These are phyloP conservation scores for Pluvialis apricaria DNA, from an alignment of 2,113 vertebrate species.

Conservation along the genomic window DNA sequence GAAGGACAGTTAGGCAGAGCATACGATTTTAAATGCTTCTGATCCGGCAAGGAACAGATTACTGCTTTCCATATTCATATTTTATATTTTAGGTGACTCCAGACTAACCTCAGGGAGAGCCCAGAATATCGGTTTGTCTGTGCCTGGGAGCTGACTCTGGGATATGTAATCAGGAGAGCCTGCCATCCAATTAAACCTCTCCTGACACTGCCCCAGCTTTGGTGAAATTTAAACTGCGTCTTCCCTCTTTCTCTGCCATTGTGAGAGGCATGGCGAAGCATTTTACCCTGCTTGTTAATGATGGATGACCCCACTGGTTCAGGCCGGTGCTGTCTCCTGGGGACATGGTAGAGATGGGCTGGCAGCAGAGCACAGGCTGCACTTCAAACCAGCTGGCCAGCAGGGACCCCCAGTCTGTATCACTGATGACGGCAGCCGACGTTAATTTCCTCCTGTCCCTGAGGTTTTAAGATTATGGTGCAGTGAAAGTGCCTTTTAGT, in stretches of 20 bases:
- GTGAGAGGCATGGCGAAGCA: not conserved
- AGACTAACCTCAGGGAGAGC: not conserved
- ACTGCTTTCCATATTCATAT: not conserved
- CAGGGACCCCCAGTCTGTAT: not conserved
- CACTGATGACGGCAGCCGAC: rapidly evolving
- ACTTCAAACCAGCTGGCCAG: not conserved
- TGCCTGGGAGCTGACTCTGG: not conserved
- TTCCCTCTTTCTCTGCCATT: not conserved
- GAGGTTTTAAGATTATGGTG: not conserved
- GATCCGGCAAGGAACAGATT: not conserved
- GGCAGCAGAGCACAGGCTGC: not conserved
- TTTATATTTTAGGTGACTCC: constrained; percentile 11
- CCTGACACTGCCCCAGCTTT: not conserved
- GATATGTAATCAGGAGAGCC: not conserved
- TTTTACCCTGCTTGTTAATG: not conserved
- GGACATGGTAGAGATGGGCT: not conserved
- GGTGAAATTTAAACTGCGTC: not conserved
- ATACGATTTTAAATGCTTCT: not conserved
- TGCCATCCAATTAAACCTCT: not conserved
- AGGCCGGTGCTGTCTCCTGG: not conserved
- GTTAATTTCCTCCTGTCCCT: not conserved
- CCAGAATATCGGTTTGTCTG: not conserved
- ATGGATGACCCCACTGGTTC: not conserved
- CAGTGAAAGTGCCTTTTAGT: not conserved
- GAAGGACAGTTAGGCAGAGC: not conserved